These are phyloP conservation scores for Ferdinandea cuprea DNA, from an alignment of 2,888 invertebrate genomes.

Conservation along the genomic window DNA sequence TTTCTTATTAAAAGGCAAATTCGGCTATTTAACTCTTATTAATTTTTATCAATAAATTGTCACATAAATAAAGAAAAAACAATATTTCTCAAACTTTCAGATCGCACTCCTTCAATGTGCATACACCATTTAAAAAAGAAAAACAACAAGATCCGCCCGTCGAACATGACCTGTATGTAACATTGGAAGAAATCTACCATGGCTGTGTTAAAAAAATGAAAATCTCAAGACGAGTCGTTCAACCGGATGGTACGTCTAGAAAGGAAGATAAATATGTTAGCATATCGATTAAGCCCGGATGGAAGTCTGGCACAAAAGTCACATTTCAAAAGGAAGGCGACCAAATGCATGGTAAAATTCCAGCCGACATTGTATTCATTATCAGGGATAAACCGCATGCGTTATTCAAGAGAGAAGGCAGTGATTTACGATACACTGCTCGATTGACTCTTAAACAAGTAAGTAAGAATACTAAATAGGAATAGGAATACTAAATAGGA, in stretches of 20 bases:
- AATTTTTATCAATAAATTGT: no score
- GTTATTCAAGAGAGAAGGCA: slow-evolving; percentile 95
- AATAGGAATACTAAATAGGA: no score
- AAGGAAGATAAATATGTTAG: slow-evolving; percentile 98
- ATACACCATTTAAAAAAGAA: slow-evolving; percentile 89
- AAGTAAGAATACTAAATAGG: slow-evolving; percentile 80
- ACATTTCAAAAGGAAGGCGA: slow-evolving; percentile 99
- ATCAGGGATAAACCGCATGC: slow-evolving; percentile 97
- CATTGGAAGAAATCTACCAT: slow-evolving; percentile 95
- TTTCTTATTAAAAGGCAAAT: no score
- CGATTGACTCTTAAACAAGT: slow-evolving; percentile 95
- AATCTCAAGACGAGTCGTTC: slow-evolving; percentile 95
- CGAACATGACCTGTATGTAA: slow-evolving; percentile 96
- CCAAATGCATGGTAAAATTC: slow-evolving; percentile 95
- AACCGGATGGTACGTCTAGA: slow-evolving; percentile 92
- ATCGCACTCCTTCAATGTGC: slow-evolving; percentile 95
- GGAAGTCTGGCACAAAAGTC: slow-evolving; percentile 99
- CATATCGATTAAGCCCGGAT: slow-evolving; percentile 97
- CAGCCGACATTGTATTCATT: slow-evolving; percentile 98
- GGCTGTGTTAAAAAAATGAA: slow-evolving; percentile 99
- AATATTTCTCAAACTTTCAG: no score
- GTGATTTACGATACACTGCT: slow-evolving; percentile 95
- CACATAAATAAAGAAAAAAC: no score
- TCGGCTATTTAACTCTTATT: no score
- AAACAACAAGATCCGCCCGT: slow-evolving; percentile 95